Base-by-base conservation (phyloP, 2,113 vertebrate genomes). In the Phylloscopus trochiloides region DNA sequence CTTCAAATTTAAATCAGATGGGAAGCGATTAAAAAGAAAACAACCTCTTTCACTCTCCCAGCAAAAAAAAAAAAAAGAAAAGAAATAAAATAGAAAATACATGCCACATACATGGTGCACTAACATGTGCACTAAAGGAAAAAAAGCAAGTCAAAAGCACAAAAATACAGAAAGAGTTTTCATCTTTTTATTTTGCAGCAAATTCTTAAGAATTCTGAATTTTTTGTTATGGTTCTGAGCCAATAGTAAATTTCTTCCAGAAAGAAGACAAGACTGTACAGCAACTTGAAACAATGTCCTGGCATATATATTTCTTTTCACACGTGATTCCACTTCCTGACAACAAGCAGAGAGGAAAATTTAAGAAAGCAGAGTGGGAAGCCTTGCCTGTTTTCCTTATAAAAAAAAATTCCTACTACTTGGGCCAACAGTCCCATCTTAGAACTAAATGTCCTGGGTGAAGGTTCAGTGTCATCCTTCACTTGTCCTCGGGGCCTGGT, bases 1-100 rank as follows among this genome's bases (percentile, higher is more conserved):
- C 47, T 88, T 94, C 88, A 96, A 95, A 97, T 94, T 90, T 70
- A 92, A 96, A 93, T 96, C 90, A 95, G 88, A 92, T 91, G 91
- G 74, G 62, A 86, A 83, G 75, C 2, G 1, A 92, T 75, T 73
- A 74, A 43, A 76, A 73, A 86, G 22, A 93, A 93, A 95, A 87
- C 52, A 90, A 82, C 22, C 34, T 61, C 51, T 58, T 34, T 78
- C 22, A 10, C 7, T 77, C 5, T 32, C 10, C 17, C 55, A 70
- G 36, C 5, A 87, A 94, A 81, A 50, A 45, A 47, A 57, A 45
- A 24, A 40, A 87, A 94, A 81, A 47, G 40, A 26, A 29, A 47
- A 38, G 5, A 28, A 70, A 17, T 45, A 10, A 85, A 78, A 55
- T 2, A 93, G 50, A 85, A 93, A 85, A 79, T 29, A 38, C 22